Conservation (phyloP, 1,140 invertebrate species). For the Cydia amplana region DNA sequence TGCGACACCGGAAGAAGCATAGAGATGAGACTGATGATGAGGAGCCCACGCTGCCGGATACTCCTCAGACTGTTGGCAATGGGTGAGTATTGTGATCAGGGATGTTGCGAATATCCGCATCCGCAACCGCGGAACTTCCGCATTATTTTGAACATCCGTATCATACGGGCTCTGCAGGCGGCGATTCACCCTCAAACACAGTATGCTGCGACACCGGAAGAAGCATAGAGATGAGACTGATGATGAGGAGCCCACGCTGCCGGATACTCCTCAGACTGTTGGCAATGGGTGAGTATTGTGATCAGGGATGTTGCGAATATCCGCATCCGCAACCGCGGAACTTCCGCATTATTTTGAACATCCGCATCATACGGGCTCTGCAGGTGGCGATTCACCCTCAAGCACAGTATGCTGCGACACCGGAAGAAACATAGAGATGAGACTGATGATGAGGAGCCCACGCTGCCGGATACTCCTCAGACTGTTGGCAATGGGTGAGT, state of each 20-base stretch:
- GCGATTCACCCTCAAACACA: conserved; percentile 95
- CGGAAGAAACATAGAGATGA: no score
- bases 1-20: conserved; percentile 94
- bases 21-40: conserved; percentile 78
- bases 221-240: conserved; percentile 84
- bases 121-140: no score
- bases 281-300: conserved; percentile 62
- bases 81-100: conserved; percentile 61
- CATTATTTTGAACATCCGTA: no score
- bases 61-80: conserved; percentile 55
- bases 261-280: conserved; percentile 51
- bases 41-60: conserved; percentile 67
- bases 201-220: conserved; percentile 94
- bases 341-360: no score
- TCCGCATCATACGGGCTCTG: conserved; percentile 90
- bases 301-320: no score
- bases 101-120: no score
- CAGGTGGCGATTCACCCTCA: conserved; percentile 91
- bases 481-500: no score
- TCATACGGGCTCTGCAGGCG: conserved; percentile 88
- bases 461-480: no score
- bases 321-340: no score
- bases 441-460: no score
- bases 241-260: conserved; percentile 76
- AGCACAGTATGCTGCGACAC: conserved; percentile 97